Evolutionary conservation across 2,113 vertebrate genomes (phyloP).

Genomic region (Nothobranchius kuhntae): DNA sequence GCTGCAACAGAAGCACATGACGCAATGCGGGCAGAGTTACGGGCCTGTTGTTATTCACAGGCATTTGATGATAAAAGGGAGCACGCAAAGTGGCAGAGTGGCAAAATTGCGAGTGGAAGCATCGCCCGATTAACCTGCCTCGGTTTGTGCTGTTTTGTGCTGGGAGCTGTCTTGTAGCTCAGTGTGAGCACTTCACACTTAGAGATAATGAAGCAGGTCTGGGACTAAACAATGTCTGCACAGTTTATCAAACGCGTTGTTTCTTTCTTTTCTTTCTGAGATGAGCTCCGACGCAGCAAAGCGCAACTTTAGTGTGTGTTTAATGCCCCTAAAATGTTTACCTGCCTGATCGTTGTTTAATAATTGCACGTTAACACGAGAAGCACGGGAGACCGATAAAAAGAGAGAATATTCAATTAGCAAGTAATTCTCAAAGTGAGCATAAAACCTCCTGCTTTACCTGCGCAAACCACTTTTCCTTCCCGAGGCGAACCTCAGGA

Average conservation of each 20-base stretch:
- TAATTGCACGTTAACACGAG: conserved; percentile 47
- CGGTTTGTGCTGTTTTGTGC: conserved; percentile 30
- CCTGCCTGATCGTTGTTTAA: conserved; percentile 42
- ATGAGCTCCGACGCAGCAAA: conserved; percentile 30
- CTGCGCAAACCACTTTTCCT: conserved; percentile 12
- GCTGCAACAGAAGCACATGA: conserved; percentile 61
- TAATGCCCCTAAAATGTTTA: conserved; percentile 51
- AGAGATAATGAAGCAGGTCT: conserved; percentile 52
- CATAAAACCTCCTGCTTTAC: conserved; percentile 23
- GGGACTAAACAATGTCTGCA: conserved; percentile 42
- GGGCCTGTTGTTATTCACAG: conserved; percentile 67
- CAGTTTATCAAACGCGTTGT: conserved; percentile 48
- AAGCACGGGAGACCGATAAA: conserved; percentile 33
- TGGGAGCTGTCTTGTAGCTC: conserved; percentile 39
- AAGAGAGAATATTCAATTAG: conserved; percentile 47
- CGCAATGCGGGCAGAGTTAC: conserved; percentile 70
- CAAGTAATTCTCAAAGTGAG: conserved; percentile 28
- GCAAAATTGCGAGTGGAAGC: conserved; percentile 30
- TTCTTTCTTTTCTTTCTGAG: background rate
- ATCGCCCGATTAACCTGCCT: conserved; percentile 25
- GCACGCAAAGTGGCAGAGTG: conserved; percentile 38
- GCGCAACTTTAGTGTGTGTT: conserved; percentile 14
- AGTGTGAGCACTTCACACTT: conserved; percentile 31
- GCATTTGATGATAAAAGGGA: conserved; percentile 76
- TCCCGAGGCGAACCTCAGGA: background rate